Evolutionary conservation across 1,140 invertebrate genomes (phyloP).

Genomic region (Spodoptera litura): DNA sequence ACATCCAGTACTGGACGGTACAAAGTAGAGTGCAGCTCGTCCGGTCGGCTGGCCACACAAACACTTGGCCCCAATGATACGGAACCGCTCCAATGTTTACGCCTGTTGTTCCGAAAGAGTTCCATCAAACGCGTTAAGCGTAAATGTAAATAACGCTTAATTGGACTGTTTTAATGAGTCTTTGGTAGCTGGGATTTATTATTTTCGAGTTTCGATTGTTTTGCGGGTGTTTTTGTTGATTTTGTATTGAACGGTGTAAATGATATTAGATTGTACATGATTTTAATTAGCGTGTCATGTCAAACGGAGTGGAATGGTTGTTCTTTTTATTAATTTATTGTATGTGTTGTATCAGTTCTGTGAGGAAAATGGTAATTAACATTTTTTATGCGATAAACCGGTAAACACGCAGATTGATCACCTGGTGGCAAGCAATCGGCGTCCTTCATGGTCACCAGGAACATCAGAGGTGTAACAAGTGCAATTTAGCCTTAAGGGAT

Average conservation of each 20-base stretch:
- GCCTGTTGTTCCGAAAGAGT: constrained; percentile 37
- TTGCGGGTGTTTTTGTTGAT: constrained; percentile 28
- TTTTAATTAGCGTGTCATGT: too few relatives aligned
- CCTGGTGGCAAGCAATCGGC: too few relatives aligned
- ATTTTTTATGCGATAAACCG: neutral
- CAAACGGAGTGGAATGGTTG: too few relatives aligned
- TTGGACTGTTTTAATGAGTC: constrained; percentile 42
- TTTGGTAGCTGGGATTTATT: constrained; percentile 28
- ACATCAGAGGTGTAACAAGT: too few relatives aligned
- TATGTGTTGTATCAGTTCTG: neutral
- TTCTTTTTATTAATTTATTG: too few relatives aligned
- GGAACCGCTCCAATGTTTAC: constrained; percentile 33
- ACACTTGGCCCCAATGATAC: constrained; percentile 33
- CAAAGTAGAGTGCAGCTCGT: neutral
- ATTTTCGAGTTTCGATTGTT: constrained; percentile 30
- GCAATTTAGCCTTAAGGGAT: too few relatives aligned
- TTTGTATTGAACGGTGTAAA: neutral
- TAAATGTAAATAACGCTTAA: constrained; percentile 46
- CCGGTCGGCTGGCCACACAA: constrained; percentile 33
- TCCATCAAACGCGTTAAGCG: constrained; percentile 40
- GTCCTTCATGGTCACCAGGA: too few relatives aligned
- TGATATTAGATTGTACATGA: neutral
- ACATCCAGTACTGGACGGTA: neutral
- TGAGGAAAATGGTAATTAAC: neutral
- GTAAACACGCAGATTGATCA: too few relatives aligned